Percentiles rank a stretch among this genome's conserved stretches.
Evolutionary conservation across 1,140 invertebrate species (phyloP).

Genomic region (Aphelinus atriplicis): DNA sequence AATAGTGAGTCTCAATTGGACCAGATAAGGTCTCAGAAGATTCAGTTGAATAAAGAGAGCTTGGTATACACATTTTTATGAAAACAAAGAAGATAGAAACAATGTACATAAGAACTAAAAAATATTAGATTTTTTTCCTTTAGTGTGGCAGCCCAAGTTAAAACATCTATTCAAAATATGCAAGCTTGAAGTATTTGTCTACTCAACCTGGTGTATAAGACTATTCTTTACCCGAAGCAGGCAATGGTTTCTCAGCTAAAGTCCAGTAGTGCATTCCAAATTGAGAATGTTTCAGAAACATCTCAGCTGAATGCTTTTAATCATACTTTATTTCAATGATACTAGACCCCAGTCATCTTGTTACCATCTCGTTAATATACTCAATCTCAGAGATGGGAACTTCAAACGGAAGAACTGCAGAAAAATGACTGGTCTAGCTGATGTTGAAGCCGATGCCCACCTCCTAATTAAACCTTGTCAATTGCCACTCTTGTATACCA

Average conservation of each 20-base stretch:
- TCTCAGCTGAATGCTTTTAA: constrained; percentile 32
- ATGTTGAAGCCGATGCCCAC: constrained; percentile 49
- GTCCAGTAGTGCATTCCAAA: constrained; percentile 35
- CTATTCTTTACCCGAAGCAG: constrained; percentile 38
- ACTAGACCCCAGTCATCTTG: constrained; percentile 17
- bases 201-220: constrained; percentile 47
- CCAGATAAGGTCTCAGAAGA: constrained; percentile 17
- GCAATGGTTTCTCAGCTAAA: constrained; percentile 40
- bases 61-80: constrained; percentile 37
- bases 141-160: constrained; percentile 29
- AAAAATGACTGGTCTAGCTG: constrained; percentile 19
- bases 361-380: neutral
- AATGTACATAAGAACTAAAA: constrained; percentile 25
- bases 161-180: constrained; percentile 25
- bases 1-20: constrained; percentile 18
- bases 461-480: constrained; percentile 47
- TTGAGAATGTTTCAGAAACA: constrained; percentile 40
- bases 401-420: too few species aligned
- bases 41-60: constrained; percentile 17
- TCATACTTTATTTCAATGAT: neutral
- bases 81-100: constrained; percentile 3
- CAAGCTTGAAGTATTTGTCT: constrained; percentile 46
- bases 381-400: too few species aligned
- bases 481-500: constrained; percentile 47
- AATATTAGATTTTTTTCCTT: constrained; percentile 28